Base-by-base conservation (phyloP, 2,113 vertebrate species). In the Corynorhinus townsendii region DNA sequence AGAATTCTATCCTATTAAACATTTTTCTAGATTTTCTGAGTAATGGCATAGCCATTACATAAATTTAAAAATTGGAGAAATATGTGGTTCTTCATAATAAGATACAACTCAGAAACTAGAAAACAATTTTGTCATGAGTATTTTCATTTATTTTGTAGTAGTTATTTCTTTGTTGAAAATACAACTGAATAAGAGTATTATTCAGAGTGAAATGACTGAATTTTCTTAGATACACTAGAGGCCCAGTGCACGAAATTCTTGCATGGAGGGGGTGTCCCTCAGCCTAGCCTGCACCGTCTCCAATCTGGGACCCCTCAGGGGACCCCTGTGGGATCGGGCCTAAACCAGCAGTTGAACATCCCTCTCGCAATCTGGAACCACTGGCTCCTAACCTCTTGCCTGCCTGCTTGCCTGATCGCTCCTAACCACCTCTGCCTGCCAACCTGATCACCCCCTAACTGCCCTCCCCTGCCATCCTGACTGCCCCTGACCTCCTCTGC, bases 51-150 rank as follows among this genome's bases (percentile, higher is more conserved):
- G 0, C 3, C 24, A 47, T 68, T 85, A 12, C 3, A 20, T 89
- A 87, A 87, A 66, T 90, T 59, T 15, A 52, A 35, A 86, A 86
- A 5, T 17, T 64, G 52, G 8, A 87, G 30, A 81, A 64, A 76
- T 35, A 14, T 20, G 7, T 30, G 84, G 10, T 85, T 64, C 1
- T 88, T 75, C 2, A 38, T 38, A 79, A 73, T n/a, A 79, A 73
- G 16, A 73, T 47, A 62, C 17, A 54, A 22, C 30, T 82, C 49
- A 86, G 49, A 49, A 68, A 69, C 6, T 30, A 76, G 24, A 81
- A 68, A 72, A 40, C 19, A 52, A 52, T 17, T 52, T 52, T 52
- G 49, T 52, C 49, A 1, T 49, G 49, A 49, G 16, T 2, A 5
- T 40, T 85, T 79, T 40, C 22, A 72, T 40, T 72, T 72, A 11